Conservation (phyloP, 2,113 vertebrate genomes). For the Sylvicapra grimmia region DNA sequence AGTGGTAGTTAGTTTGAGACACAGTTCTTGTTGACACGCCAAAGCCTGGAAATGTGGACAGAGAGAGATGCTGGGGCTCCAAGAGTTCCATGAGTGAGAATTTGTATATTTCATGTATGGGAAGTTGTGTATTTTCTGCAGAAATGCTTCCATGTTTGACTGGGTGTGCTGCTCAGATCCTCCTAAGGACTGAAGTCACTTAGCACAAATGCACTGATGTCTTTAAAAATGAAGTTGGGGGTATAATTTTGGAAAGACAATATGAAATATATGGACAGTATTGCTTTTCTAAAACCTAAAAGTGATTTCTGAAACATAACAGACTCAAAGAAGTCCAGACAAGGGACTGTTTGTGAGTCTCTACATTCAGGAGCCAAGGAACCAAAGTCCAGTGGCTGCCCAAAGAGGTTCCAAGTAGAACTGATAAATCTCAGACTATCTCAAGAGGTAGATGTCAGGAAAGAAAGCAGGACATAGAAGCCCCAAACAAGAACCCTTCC, state of each 20-base stretch:
- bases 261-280: background rate
- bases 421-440: background rate
- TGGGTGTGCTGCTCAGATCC: background rate
- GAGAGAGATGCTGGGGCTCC: background rate
- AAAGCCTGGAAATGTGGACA: background rate
- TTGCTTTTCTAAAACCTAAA: slow-evolving; percentile 4
- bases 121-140: background rate
- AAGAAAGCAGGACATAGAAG: background rate
- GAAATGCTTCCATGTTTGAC: background rate
- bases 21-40: background rate
- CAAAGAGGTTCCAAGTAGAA: background rate
- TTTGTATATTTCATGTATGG: background rate
- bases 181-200: background rate
- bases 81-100: background rate
- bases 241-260: background rate
- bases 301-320: background rate
- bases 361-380: background rate
- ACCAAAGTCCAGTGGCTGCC: background rate
- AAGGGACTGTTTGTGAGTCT: background rate
- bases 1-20: background rate
- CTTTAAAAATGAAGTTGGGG: background rate
- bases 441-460: background rate
- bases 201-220: background rate
- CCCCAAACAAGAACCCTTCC: background rate
- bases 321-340: background rate